phyloP scores from a whole-genome alignment of 2,113 vertebrate species.

The Myrmophylax atrothorax region DNA sequence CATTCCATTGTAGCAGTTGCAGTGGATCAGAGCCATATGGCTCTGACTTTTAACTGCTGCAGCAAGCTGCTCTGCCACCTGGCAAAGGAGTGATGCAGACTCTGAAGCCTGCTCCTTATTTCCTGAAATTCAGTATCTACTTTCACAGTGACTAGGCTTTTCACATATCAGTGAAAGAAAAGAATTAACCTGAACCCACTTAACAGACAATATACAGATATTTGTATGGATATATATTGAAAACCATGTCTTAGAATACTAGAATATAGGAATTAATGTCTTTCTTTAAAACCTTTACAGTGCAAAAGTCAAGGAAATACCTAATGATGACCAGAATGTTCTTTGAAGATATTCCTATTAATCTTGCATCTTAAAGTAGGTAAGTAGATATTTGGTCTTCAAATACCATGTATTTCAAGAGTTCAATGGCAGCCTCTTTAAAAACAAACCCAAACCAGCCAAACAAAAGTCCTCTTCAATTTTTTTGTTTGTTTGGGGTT shows the following conservation, averaged over 20 bases:
- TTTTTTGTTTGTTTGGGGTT: neutral
- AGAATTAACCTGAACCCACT: neutral
- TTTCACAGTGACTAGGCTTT: constrained; percentile 30
- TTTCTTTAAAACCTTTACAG: neutral
- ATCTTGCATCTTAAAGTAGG: neutral
- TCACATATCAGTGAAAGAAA: neutral
- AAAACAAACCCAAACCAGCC: neutral
- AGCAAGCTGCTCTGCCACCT: constrained; percentile 73
- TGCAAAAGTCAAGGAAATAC: neutral
- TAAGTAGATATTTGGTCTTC: neutral
- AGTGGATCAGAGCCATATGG: constrained; percentile 69
- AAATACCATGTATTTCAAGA: neutral
- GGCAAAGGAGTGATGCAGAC: constrained; percentile 43
- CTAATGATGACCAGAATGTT: neutral
- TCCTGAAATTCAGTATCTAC: constrained; percentile 30
- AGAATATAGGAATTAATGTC: neutral
- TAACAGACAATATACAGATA: neutral
- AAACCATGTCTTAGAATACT: neutral
- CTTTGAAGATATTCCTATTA: neutral
- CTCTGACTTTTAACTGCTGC: constrained; percentile 68
- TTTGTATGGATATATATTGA: neutral
- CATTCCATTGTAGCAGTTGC: constrained; percentile 62
- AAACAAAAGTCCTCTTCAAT: neutral
- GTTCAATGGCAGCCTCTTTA: neutral
- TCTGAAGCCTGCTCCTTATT: constrained; percentile 37